phyloP scores from a whole-genome alignment of 1,140 invertebrate genomes.

The Tribolium castaneum region DNA sequence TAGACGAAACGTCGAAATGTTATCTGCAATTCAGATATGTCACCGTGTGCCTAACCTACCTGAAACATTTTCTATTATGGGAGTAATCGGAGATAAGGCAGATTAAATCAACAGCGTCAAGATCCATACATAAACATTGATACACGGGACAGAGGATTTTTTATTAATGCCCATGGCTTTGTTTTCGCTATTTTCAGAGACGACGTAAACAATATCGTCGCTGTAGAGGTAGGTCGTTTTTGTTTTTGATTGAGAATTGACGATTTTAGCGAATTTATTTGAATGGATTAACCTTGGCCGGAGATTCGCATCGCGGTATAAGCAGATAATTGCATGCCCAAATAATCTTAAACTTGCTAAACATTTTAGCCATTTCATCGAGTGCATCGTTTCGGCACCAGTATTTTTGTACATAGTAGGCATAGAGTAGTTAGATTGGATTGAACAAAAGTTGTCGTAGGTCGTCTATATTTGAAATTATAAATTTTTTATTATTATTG shows the following conservation, averaged over 20 bases:
- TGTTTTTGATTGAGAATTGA: background rate
- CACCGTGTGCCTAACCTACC: constrained; percentile 28
- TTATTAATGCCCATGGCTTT: constrained; percentile 6
- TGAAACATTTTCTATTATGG: constrained; percentile 22
- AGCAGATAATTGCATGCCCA: background rate
- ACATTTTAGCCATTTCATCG: background rate
- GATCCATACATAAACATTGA: constrained; percentile 15
- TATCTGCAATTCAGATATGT: constrained; percentile 3
- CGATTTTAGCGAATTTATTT: background rate
- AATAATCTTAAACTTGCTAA: background rate
- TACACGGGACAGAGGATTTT: constrained; percentile 14
- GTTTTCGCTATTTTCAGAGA: background rate
- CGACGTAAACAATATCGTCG: background rate
- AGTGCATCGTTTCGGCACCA: no score
- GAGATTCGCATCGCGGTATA: background rate
- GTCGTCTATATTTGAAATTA: background rate
- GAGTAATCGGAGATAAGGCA: constrained; percentile 21
- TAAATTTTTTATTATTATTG: background rate
- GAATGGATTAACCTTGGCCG: constrained; percentile 2
- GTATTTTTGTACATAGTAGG: no score
- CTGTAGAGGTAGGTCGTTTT: constrained; percentile 32
- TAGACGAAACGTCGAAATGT: background rate
- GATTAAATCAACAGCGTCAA: background rate
- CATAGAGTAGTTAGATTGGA: no score
- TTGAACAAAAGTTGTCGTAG: no score